Base-by-base conservation (phyloP, 35 echinoderm and acorn worm species). In the Eucidaris tribuloides region DNA sequence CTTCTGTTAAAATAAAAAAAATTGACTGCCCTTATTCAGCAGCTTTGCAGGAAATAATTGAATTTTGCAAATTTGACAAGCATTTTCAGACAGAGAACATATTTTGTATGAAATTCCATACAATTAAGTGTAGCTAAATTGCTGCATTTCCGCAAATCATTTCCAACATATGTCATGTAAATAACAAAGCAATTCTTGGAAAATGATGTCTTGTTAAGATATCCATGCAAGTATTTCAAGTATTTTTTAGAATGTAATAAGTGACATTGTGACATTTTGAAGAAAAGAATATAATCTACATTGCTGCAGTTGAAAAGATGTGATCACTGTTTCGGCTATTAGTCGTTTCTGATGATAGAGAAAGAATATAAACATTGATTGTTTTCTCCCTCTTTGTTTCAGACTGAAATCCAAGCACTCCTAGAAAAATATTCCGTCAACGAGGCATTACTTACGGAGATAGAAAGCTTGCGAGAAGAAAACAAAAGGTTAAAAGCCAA, bases 401-500 rank as follows among this genome's bases (percentile, higher is more conserved):
- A 99, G 96, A 99, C 82, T 81, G 87, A 99, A 82, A 99, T 99
- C 61, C 77, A 93, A 43, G 79, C 65, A 49, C 40, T 89, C 29
- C 60, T 99, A 13, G 54, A 92, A 30, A 84, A 50, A 37, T 99
- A 99, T 45, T 99, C 96, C 7, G 86, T 99, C 30, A 99, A 99
- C 49, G 96, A 99, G 48, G 96, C 78, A 46, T 80, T 99, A 30
- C 77, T 99, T 30, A 56, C 82, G 19, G 96, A 99, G 68, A 79
- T 99, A 11, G 96, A 99, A 81, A 93, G 89, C 79, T 43, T 99
- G 3, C 76, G 72, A 63, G 96, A 99, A 71, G 96, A 99, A 77
- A 99, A 99, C 82, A 93, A 92, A 62, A 81, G 60, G 32, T 72
- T 99, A 27, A 99, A 99, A 76, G 49, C 63, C 37, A 99, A 84